phyloP scores from a whole-genome alignment of 2,113 vertebrate species.

The Phodopus roborovskii region DNA sequence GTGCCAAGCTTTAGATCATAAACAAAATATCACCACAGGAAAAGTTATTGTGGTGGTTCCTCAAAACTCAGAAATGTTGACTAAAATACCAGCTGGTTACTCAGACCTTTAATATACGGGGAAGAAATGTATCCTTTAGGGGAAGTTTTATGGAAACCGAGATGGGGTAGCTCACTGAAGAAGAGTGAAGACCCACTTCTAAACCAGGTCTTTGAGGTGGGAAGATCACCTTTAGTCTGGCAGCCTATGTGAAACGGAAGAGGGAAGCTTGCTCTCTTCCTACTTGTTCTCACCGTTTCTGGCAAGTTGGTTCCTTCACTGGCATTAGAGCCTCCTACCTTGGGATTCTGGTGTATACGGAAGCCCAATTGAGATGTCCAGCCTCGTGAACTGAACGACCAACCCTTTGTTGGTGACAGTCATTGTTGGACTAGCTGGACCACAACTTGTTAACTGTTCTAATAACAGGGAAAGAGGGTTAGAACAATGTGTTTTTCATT shows the following conservation, averaged over 20 bases:
- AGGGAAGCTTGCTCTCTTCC: background rate
- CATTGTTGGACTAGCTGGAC: background rate
- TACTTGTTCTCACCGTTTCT: background rate
- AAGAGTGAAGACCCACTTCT: too few relatives aligned
- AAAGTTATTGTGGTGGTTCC: background rate
- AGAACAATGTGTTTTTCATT: background rate
- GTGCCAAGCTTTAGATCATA: too few relatives aligned
- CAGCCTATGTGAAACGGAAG: background rate
- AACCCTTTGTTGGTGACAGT: background rate
- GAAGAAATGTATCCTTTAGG: background rate
- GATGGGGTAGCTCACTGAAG: background rate
- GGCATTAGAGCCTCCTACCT: background rate
- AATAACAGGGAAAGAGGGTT: background rate
- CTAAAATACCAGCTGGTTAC: background rate
- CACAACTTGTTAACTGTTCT: background rate
- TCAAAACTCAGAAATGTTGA: conserved; percentile 22
- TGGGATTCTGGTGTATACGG: background rate
- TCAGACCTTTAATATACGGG: background rate
- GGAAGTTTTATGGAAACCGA: background rate
- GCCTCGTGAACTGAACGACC: background rate
- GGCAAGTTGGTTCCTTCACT: background rate
- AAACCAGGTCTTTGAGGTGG: too few relatives aligned
- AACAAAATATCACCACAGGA: too few relatives aligned
- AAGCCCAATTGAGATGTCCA: background rate
- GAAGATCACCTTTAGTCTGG: too few relatives aligned